Evolutionary conservation across 2,888 invertebrate species (phyloP).

Genomic region (Sycophila texana): DNA sequence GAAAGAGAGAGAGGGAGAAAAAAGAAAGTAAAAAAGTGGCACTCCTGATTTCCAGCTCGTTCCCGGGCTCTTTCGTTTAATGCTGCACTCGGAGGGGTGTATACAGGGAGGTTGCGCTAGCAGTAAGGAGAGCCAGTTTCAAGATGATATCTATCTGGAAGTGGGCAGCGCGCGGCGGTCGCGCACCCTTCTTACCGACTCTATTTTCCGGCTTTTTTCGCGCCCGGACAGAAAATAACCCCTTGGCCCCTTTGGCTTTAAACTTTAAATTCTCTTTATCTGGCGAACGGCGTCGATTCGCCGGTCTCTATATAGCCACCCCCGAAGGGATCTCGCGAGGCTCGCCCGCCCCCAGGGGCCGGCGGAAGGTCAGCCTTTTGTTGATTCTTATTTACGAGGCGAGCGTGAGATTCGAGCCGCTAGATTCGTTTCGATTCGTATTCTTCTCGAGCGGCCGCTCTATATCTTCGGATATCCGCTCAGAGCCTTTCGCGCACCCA

Average conservation of each 20-base stretch:
- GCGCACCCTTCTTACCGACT: slow-evolving; percentile 58
- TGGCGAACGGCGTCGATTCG: slow-evolving; percentile 67
- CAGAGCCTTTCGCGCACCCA: slow-evolving; percentile 20
- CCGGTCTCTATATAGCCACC: slow-evolving; percentile 61
- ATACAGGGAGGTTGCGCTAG: slow-evolving; percentile 9
- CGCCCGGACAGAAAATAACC: slow-evolving; percentile 55
- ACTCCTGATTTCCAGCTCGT: slow-evolving; percentile 41
- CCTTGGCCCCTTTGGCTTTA: slow-evolving; percentile 64
- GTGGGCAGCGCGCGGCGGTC: slow-evolving; percentile 48
- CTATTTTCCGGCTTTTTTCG: slow-evolving; percentile 46
- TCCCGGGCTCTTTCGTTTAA: slow-evolving; percentile 48
- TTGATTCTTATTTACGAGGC: slow-evolving; percentile 74
- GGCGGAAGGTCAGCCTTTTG: slow-evolving; percentile 72
- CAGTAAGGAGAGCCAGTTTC: background rate
- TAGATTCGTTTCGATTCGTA: slow-evolving; percentile 67
- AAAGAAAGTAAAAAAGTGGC: slow-evolving; percentile 34
- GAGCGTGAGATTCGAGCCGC: slow-evolving; percentile 70
- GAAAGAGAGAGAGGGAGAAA: background rate
- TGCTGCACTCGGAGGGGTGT: slow-evolving; percentile 14
- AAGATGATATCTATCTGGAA: slow-evolving; percentile 40
- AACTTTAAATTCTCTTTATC: slow-evolving; percentile 75
- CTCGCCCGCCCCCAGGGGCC: slow-evolving; percentile 51
- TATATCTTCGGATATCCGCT: slow-evolving; percentile 57
- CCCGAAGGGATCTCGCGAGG: slow-evolving; percentile 64
- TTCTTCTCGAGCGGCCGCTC: slow-evolving; percentile 58